Evolutionary conservation across 2,113 vertebrate genomes (phyloP).

Genomic region (Chunga burmeisteri): DNA sequence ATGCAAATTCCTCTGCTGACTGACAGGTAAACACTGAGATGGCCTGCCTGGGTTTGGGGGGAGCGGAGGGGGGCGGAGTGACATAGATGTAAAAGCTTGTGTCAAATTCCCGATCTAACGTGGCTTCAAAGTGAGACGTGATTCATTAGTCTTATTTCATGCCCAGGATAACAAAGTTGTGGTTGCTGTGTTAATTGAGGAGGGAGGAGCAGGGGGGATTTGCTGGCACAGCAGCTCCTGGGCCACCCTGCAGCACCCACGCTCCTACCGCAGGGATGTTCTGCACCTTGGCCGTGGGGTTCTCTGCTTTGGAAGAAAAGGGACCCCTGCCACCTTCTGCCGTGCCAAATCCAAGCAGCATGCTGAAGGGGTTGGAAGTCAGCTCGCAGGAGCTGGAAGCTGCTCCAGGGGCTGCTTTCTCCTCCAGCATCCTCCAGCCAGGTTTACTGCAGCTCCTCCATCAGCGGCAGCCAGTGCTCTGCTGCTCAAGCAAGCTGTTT

Average conservation of each 20-base stretch:
- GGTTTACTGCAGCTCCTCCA: neutral
- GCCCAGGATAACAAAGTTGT: conserved; percentile 50
- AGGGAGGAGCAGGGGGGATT: conserved; percentile 13
- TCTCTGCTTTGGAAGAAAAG: neutral
- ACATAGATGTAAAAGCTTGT: conserved; percentile 51
- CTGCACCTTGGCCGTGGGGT: neutral
- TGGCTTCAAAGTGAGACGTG: conserved; percentile 47
- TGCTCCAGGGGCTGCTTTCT: neutral
- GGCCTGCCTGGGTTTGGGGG: neutral
- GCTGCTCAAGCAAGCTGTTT: neutral
- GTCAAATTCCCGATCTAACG: neutral
- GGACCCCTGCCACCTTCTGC: neutral
- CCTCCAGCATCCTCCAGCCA: neutral
- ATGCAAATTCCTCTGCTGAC: conserved; percentile 54
- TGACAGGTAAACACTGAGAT: conserved; percentile 46
- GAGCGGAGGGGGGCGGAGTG: neutral
- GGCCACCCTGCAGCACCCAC: neutral
- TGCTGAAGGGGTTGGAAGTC: neutral
- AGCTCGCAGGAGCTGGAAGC: neutral
- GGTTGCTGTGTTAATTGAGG: conserved; percentile 55
- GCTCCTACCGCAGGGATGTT: neutral
- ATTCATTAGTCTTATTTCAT: conserved; percentile 54
- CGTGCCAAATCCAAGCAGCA: accelerated
- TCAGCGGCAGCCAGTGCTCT: neutral
- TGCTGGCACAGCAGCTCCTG: neutral